These are phyloP conservation scores for Macrosoma leucophasiata DNA, from an alignment of 2,888 invertebrate genomes.

Conservation along the genomic window DNA sequence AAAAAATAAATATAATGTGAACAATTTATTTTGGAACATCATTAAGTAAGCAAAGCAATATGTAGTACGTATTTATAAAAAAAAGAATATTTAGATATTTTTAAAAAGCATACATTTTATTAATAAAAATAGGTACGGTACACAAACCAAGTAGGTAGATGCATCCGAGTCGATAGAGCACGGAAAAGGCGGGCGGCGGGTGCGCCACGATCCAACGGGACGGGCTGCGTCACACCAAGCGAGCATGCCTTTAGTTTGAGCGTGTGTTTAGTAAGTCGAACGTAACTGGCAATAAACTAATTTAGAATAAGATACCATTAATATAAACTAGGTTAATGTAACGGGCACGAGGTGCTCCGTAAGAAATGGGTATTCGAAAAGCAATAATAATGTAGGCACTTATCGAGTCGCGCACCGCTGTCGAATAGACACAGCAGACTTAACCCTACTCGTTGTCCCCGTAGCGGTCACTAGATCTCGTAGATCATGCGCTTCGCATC, in stretches of 20 bases:
- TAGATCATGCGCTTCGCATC: conserved; percentile 28
- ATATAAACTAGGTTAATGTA: conserved; percentile 43
- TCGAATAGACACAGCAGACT: conserved; percentile 57
- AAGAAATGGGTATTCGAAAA: conserved; percentile 75
- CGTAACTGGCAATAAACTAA: conserved; percentile 69
- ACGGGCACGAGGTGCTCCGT: conserved; percentile 69
- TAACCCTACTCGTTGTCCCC: conserved; percentile 29
- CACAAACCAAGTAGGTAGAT: no score
- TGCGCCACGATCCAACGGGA: conserved; percentile 37
- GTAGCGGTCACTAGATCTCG: conserved; percentile 46
- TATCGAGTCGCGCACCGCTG: conserved; percentile 64
- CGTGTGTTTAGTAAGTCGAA: conserved; percentile 58
- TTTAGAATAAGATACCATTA: conserved; percentile 55
- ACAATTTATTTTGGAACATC: no score
- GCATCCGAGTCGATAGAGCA: no score
- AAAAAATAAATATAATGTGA: no score
- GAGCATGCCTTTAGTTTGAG: conserved; percentile 64
- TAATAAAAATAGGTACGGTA: no score
- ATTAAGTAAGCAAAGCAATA: no score
- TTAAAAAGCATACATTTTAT: no score
- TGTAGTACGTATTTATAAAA: no score
- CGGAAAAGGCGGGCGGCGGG: conserved; percentile 39
- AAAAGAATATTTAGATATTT: no score
- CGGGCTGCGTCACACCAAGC: conserved; percentile 41
- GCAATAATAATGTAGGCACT: conserved; percentile 73